Evolutionary conservation across 2,888 invertebrate species (phyloP).

Genomic region (Azorinus chamasolen): DNA sequence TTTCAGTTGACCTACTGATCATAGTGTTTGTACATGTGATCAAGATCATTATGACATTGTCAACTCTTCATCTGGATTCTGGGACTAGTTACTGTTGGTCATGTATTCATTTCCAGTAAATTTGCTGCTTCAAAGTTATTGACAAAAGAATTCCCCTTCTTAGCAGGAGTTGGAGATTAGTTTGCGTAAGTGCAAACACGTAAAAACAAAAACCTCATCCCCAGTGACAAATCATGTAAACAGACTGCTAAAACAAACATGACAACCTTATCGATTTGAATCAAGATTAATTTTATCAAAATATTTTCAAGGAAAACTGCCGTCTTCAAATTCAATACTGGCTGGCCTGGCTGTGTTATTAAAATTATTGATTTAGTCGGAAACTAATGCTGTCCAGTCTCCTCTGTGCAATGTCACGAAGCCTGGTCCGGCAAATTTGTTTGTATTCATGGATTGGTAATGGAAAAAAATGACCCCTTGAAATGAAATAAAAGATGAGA

Average conservation of each 20-base stretch:
- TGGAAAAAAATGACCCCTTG: constrained; percentile 27
- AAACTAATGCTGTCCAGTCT: constrained; percentile 57
- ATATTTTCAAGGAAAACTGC: constrained; percentile 50
- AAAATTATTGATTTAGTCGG: constrained; percentile 59
- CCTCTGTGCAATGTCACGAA: constrained; percentile 44
- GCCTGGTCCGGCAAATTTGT: constrained; percentile 17
- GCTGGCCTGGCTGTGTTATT: constrained; percentile 50
- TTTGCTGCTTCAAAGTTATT: too few species aligned
- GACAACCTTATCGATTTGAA: constrained; percentile 15
- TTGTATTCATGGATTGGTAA: constrained; percentile 14
- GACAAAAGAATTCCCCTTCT: too few species aligned
- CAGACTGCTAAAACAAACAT: constrained; percentile 23
- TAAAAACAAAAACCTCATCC: constrained; percentile 2
- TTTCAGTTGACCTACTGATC: too few species aligned
- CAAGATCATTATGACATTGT: too few species aligned
- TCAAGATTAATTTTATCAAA: constrained; percentile 59
- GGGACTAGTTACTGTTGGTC: too few species aligned
- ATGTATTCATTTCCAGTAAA: too few species aligned
- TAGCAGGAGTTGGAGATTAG: too few species aligned
- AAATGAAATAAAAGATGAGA: constrained; percentile 19
- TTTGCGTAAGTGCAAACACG: not conserved
- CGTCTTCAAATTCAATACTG: constrained; percentile 48
- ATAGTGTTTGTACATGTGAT: too few species aligned
- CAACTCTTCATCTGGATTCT: too few species aligned
- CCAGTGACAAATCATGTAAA: constrained; percentile 22